These are phyloP conservation scores for Glaucomys volans DNA, from an alignment of 2,113 vertebrate genomes.

Conservation along the genomic window DNA sequence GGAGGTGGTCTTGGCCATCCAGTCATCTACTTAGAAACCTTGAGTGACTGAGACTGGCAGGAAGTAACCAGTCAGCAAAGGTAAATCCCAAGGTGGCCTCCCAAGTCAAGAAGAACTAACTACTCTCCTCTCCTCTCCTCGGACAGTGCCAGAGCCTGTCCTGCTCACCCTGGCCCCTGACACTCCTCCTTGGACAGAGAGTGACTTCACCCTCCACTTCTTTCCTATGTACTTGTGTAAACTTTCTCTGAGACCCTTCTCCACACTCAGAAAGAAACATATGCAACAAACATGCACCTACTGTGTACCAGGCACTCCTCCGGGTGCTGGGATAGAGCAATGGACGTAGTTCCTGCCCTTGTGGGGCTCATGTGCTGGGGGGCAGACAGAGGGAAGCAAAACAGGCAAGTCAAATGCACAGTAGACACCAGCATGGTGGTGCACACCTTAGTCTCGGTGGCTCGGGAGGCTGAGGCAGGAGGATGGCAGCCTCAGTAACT, in stretches of 20 bases:
- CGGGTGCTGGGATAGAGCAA: neutral
- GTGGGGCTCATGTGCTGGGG: neutral
- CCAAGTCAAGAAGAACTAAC: neutral
- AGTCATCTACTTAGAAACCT: neutral
- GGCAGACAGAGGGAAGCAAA: neutral
- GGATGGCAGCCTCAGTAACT: too few species aligned
- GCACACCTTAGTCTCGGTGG: too few species aligned
- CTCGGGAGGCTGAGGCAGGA: too few species aligned
- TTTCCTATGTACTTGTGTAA: neutral
- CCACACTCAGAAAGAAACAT: neutral
- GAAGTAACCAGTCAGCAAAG: neutral
- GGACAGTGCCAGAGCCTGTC: neutral
- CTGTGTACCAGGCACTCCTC: neutral
- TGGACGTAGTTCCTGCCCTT: neutral
- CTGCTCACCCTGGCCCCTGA: rapidly evolving
- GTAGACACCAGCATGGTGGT: too few species aligned
- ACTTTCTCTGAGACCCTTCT: neutral
- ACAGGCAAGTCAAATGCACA: neutral
- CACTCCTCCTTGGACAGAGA: neutral
- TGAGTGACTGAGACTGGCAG: neutral
- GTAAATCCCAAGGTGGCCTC: neutral
- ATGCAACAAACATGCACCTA: neutral
- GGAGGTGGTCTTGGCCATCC: neutral
- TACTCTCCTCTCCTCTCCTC: neutral
- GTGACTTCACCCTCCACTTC: neutral